Evolutionary conservation across 37 sponge, comb jelly and placozoan genomes (phyloP).

Genomic region (Dysidea cf. avara): DNA sequence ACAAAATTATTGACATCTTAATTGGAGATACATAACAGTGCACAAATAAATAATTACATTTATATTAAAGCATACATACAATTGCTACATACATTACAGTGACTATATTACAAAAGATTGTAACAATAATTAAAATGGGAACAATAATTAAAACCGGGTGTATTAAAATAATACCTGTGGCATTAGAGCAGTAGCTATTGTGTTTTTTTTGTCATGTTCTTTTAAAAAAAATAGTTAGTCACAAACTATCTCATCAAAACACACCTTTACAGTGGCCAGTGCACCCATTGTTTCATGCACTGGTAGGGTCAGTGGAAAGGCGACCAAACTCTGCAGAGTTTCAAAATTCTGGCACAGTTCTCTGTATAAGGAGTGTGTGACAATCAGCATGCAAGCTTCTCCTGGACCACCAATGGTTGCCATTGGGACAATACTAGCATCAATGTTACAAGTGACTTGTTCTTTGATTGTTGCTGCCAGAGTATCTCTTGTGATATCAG

Average conservation of each 20-base stretch:
- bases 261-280: constrained; percentile 10
- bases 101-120: neutral
- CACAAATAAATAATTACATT: neutral
- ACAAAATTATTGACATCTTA: constrained; percentile 61
- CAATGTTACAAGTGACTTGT: constrained; percentile 10
- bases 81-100: neutral
- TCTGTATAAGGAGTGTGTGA: constrained; percentile 1
- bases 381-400: constrained; percentile 22
- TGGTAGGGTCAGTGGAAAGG: constrained; percentile 14
- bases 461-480: constrained; percentile 14
- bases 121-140: too few species aligned
- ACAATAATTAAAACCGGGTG: too few species aligned
- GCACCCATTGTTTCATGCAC: constrained; percentile 31
- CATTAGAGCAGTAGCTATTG: neutral
- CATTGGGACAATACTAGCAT: constrained; percentile 14
- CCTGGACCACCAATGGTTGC: constrained; percentile 16
- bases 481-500: neutral
- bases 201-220: neutral
- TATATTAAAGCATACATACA: neutral
- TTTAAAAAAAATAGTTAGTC: too few species aligned
- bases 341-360: constrained; percentile 4
- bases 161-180: neutral
- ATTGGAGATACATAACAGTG: constrained; percentile 17
- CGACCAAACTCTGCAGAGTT: constrained; percentile 21
- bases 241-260: too few species aligned